Evolutionary conservation across 2,113 vertebrate species (phyloP).

Genomic region (Danio rerio): DNA sequence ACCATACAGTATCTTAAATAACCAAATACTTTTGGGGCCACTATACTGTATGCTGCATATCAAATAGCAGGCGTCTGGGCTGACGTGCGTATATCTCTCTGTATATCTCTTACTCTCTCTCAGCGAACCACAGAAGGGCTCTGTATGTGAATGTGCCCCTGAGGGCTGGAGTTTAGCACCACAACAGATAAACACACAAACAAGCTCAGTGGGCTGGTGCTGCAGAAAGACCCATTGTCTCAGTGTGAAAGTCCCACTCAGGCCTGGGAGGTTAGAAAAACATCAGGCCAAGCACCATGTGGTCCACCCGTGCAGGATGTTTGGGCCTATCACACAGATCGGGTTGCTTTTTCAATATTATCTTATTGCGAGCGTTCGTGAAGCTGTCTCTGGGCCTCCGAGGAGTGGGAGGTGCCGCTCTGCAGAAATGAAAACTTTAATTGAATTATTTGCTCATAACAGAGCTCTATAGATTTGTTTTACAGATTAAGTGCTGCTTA

Average conservation of each 20-base stretch:
- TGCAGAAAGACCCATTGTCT: slow-evolving; percentile 57
- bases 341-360: slow-evolving; percentile 61
- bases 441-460: slow-evolving; percentile 53
- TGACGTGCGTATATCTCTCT: slow-evolving; percentile 30
- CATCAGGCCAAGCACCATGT: slow-evolving; percentile 35
- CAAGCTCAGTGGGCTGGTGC: not conserved
- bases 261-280: slow-evolving; percentile 56
- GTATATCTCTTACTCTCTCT: slow-evolving; percentile 32
- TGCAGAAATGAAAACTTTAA: slow-evolving; percentile 48
- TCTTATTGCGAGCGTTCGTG: slow-evolving; percentile 36
- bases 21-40: not conserved
- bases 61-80: not conserved
- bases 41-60: not conserved
- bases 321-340: slow-evolving; percentile 50
- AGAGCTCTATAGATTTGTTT: slow-evolving; percentile 41
- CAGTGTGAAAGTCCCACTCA: slow-evolving; percentile 43
- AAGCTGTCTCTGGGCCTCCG: slow-evolving; percentile 37
- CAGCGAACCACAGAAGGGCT: slow-evolving; percentile 31
- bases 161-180: slow-evolving; percentile 34
- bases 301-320: slow-evolving; percentile 47
- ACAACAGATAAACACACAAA: slow-evolving; percentile 55
- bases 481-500: slow-evolving; percentile 30
- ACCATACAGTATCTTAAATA: slow-evolving; percentile 5
- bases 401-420: slow-evolving; percentile 18
- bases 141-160: slow-evolving; percentile 39